Percentiles rank a stretch among this genome's conserved stretches.
Conservation (phyloP, 2,888 invertebrate genomes). For the Sesia bembeciformis region DNA sequence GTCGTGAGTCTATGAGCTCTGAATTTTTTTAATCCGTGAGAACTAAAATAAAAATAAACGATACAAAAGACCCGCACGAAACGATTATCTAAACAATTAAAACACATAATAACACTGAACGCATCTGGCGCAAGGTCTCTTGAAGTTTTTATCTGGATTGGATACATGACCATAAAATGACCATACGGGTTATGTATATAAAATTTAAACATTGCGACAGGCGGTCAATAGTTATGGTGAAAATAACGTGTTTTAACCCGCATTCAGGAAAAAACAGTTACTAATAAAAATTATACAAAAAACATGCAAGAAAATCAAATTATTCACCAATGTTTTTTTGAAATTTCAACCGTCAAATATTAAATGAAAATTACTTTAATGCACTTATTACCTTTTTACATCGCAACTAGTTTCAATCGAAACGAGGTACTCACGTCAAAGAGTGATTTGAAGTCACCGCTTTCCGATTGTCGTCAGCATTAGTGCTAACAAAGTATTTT, state of each 20-base stretch:
- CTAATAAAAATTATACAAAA: background rate
- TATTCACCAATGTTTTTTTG: background rate
- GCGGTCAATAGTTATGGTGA: background rate
- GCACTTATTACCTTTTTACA: background rate
- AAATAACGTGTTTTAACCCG: background rate
- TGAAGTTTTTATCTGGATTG: background rate
- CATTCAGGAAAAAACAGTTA: background rate
- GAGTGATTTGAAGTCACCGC: background rate
- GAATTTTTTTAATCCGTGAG: background rate
- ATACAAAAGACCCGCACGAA: constrained; percentile 10
- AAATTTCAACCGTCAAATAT: background rate
- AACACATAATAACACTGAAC: constrained; percentile 13
- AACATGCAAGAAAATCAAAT: background rate
- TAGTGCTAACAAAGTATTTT: background rate
- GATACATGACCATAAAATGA: constrained; percentile 2
- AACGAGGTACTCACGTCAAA: background rate
- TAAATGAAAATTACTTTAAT: background rate
- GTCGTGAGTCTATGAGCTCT: too few species aligned
- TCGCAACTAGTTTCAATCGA: background rate
- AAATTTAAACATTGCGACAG: background rate
- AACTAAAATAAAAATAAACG: background rate
- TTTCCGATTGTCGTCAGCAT: background rate
- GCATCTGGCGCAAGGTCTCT: constrained; percentile 9
- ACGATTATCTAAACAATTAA: constrained; percentile 11
- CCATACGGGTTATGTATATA: background rate